Evolutionary conservation across 1,140 invertebrate species (phyloP).

Genomic region (Scaptomyza montana): DNA sequence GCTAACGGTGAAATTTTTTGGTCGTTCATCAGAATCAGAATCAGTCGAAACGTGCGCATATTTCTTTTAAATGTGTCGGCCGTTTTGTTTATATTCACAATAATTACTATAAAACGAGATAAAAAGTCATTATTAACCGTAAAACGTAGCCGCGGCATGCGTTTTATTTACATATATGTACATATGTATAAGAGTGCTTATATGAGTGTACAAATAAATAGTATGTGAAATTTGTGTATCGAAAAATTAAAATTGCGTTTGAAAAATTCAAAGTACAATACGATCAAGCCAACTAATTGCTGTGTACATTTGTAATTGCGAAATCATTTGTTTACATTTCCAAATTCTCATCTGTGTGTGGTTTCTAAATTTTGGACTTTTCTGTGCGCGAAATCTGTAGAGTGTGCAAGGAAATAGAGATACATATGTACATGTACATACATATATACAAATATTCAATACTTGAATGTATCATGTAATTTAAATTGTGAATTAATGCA

Average conservation of each 20-base stretch:
- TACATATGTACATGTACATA: not conserved
- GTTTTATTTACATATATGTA: no score
- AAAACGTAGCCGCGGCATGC: conserved; percentile 41
- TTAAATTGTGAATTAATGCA: no score
- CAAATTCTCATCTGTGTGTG: conserved; percentile 39
- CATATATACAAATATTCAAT: not conserved
- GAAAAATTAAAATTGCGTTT: conserved; percentile 32
- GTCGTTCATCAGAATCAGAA: conserved; percentile 33
- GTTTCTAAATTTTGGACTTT: conserved; percentile 43
- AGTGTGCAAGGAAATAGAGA: not conserved
- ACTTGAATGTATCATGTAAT: not conserved
- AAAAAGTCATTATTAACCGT: conserved; percentile 62
- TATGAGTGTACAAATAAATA: not conserved
- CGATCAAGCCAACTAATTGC: conserved; percentile 16
- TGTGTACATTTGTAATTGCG: conserved; percentile 60
- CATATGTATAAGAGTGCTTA: no score
- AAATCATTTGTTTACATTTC: conserved; percentile 77
- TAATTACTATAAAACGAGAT: conserved; percentile 55
- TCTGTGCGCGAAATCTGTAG: conserved; percentile 40
- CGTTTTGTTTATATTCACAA: conserved; percentile 66
- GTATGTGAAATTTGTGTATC: conserved; percentile 18
- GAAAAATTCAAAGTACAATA: conserved; percentile 25
- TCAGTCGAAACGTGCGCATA: conserved; percentile 58
- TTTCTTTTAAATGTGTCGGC: conserved; percentile 27
- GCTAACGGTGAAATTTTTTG: conserved; percentile 38